Base-by-base conservation (phyloP, 2,797 vertebrate genomes). In the Cheirogaleus major region DNA sequence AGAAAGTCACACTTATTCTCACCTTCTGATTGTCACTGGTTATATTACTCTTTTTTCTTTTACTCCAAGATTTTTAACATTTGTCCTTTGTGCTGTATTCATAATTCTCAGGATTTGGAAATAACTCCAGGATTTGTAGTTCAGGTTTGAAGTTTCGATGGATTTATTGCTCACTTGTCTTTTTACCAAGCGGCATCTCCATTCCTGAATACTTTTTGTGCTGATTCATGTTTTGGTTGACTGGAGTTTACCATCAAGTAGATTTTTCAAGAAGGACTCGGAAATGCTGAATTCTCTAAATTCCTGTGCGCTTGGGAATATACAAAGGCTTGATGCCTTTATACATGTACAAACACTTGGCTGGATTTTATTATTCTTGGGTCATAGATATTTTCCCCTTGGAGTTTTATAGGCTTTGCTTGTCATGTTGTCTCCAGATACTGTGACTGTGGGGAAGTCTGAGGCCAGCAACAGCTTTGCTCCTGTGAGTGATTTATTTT, bases 181-280 rank as follows among this genome's bases (percentile, higher is more conserved):
- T 79, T 86, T 59, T 27, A 32, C 41, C 22, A 85, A 0, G 10
- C 11, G 61, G 35, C 3, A 67, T 90, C 52, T 88, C 43, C 18
- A 84, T 89, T 91, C 3, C 61, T 45, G 11, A 45, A 30, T 52
- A 81, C 35, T 92, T 96, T 96, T 43, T 81, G 38, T 72, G 86
- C 80, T 90, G 35, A 63, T 48, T 81, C 67, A 78, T n/a, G 22
- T 63, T 55, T 76, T 81, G 38, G 45, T 55, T 94, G 61, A 23
- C 38, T 90, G 23, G 61, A 48, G 30, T 59, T 57, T 70, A 50
- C 23, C 30, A 15, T 75, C 82, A 59, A 72, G 23, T 10, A 81
- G 52, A 88, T 43, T 88, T 94, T 94, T 78, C 41, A 41, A 81
- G 50, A 43, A 80, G 52, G 57, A 55, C 25, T 90, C 25, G 23